phyloP scores from a whole-genome alignment of 1,140 invertebrate species.

The Liolophura sinensis region DNA sequence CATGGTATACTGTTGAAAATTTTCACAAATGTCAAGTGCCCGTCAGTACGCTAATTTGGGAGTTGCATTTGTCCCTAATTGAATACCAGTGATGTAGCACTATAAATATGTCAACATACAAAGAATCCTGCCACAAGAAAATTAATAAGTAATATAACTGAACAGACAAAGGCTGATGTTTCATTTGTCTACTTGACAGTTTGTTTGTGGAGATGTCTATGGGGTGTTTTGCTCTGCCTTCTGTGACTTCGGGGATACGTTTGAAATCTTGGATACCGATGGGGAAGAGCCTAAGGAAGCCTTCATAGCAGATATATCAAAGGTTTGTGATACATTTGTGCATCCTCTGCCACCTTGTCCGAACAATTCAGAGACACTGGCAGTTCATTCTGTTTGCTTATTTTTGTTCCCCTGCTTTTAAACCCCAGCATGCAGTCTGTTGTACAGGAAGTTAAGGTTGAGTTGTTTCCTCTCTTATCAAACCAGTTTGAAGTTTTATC shows the following conservation, averaged over 20 bases:
- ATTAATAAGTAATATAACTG: slow-evolving; percentile 13
- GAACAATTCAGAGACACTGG: background rate
- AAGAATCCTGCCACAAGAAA: no score
- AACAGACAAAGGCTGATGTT: no score
- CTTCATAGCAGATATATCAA: slow-evolving; percentile 52
- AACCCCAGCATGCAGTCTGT: background rate
- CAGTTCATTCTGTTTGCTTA: background rate
- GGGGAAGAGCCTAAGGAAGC: slow-evolving; percentile 57
- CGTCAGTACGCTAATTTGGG: no score
- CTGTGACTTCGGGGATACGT: slow-evolving; percentile 57
- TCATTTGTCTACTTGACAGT: slow-evolving; percentile 37
- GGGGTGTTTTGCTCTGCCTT: slow-evolving; percentile 55
- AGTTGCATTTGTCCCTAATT: no score
- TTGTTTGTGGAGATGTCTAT: slow-evolving; percentile 54
- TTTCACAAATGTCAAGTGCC: no score
- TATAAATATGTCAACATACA: no score
- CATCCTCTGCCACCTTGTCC: background rate
- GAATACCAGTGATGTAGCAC: no score
- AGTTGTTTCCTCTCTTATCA: no score
- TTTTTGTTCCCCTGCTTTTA: background rate
- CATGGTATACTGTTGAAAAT: no score
- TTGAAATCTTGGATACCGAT: slow-evolving; percentile 55
- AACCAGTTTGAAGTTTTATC: no score
- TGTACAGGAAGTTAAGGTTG: no score
- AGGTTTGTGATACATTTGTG: slow-evolving; percentile 31